Base-by-base conservation (phyloP, 2,888 invertebrate genomes). In the Stenchaetothrips biformis region DNA sequence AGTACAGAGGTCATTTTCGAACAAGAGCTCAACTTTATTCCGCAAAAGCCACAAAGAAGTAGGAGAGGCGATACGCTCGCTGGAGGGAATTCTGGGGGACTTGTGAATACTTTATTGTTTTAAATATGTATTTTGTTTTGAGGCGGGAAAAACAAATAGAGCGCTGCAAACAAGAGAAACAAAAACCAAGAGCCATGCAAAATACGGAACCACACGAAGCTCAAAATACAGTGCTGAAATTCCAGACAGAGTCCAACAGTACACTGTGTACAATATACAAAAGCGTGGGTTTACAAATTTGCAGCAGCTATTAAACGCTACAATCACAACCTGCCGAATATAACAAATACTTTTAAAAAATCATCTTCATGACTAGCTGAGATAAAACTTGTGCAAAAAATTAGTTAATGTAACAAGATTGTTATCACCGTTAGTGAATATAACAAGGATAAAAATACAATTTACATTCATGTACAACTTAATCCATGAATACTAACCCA, bases 31-130 rank as follows among this genome's bases (percentile, higher is more conserved):
- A 59, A 13, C 59, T 59, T 59, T 59, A 59, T 59, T 59, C 59
- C 59, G 16, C 59, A 59, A 59, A 59, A 13, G 16, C 18, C 13
- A 13, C 18, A 13, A 59, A 13, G 18, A 18, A 18, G 59, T 13
- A 6, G 59, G 59, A 6, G 59, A 59, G 16, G 16, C 18, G 16
- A 59, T 0, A 13, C 18, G 59, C 18, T 82, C 80, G 2, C 82
- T 82, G 80, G 81, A 59, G 79, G 82, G 77, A 79, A 79, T 81
- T 67, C 80, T 81, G 81, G 80, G 81, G 77, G 53, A 78, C 81
- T 81, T 82, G 67, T 81, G 81, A 18, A 79, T 78, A 48, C 80
- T 79, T 78, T 78, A 48, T 53, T 79, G 13, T 83, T 86, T 37
- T 37, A 37, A 37, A 37, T 37, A 37, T 37, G 37, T 37, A 37